Conservation (phyloP, 2,797 vertebrate species). For the Potorous gilbertii region DNA sequence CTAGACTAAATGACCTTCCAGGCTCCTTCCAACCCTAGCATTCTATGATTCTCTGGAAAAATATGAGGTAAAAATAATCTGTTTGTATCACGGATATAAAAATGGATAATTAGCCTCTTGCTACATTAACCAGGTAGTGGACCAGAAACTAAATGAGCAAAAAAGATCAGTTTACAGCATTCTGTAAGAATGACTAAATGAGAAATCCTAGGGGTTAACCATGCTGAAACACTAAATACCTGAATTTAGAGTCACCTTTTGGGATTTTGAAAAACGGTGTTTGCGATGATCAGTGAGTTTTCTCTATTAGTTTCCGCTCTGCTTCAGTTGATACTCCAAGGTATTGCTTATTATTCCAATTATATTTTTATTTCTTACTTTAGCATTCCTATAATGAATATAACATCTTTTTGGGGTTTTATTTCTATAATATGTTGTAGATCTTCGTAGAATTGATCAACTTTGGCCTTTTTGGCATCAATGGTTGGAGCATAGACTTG, state of each 20-base stretch:
- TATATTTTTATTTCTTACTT: too few relatives aligned
- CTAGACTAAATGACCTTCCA: background rate
- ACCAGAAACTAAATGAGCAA: background rate
- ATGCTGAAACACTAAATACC: background rate
- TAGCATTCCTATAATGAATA: too few relatives aligned
- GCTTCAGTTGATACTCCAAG: too few relatives aligned
- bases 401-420: too few relatives aligned
- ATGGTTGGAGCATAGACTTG: too few relatives aligned
- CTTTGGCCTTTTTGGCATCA: too few relatives aligned
- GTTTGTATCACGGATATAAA: background rate
- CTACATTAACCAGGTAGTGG: background rate
- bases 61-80: background rate
- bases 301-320: too few relatives aligned
- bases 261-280: too few relatives aligned
- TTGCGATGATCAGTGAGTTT: too few relatives aligned
- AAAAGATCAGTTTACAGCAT: background rate
- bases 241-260: background rate
- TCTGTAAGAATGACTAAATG: background rate
- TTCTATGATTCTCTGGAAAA: background rate
- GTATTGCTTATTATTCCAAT: too few relatives aligned
- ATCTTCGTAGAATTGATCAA: too few relatives aligned
- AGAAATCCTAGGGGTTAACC: background rate
- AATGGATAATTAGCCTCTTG: background rate
- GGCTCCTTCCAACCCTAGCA: background rate
- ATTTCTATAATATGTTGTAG: too few relatives aligned